Evolutionary conservation across 2,888 invertebrate genomes (phyloP), one percentile per base, ranked within the genome.

Genomic region (Drosophila suboccidentalis): DNA sequence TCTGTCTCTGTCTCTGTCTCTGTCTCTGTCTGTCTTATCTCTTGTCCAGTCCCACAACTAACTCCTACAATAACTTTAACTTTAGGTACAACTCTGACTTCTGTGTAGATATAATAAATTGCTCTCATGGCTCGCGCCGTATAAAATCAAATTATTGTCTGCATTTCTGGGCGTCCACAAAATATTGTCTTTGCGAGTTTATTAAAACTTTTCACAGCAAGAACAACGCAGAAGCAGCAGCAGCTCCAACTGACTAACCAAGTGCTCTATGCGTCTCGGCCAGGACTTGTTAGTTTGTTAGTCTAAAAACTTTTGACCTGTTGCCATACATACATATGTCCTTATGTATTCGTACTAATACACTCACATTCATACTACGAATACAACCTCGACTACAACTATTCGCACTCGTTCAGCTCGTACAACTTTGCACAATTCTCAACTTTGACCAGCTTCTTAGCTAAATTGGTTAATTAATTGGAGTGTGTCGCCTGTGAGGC

Each of bases 121-220:
- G 80, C 67, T 71, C 62, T 82, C 54, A 63, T 68, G 63, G 71
- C 80, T 75, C 75, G 67, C 66, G 67, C 71, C 60, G 61, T 62
- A 80, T 78, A 73, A 82, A 86, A 85, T 83, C 86, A 83, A 82
- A 86, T 83, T 83, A 82, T 78, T 85, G 82, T 80, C 75, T 71
- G 55, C 59, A 67, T 64, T 73, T 65, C 63, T 50, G 65, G 65
- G 73, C 54, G 77, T 55, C 66, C 65, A 50, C 67, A 82, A 80
- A 78, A 83, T 83, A 83, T 81, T 83, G 81, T 86, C 82, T 75
- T 70, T 69, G 72, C 71, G 68, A 79, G 87, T 81, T 86, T 83
- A 86, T 83, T 86, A 83, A 86, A 83, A 86, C 39, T 83, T 83
- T 83, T 34, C 51, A 66, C 36, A 69, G 64, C 65, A 51, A 66